These are phyloP conservation scores for Amiota mariae DNA, from an alignment of 2,888 invertebrate species.

Conservation along the genomic window DNA sequence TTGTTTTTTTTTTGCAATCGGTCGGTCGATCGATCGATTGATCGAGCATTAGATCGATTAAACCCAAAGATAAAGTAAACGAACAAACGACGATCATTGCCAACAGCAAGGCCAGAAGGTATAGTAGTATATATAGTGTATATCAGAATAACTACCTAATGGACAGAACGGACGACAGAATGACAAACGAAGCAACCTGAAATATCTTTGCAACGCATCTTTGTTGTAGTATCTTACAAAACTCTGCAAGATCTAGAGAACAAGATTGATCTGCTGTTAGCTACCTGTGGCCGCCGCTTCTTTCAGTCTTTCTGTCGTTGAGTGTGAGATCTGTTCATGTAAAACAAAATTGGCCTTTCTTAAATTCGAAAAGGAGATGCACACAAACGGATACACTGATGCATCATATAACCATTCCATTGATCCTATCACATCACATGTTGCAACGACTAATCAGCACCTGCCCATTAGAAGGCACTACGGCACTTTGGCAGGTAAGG, in stretches of 20 bases:
- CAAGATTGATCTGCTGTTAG: constrained; percentile 6
- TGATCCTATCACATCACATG: neutral
- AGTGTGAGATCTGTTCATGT: neutral
- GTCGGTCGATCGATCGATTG: neutral
- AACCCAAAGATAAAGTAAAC: neutral
- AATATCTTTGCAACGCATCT: constrained; percentile 11
- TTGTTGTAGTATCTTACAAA: constrained; percentile 14
- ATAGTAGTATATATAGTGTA: neutral
- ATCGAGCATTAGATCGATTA: constrained; percentile 57
- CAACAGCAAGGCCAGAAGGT: neutral
- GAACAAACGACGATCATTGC: neutral
- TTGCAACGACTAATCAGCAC: constrained; percentile 19
- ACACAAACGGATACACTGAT: neutral
- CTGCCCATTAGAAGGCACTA: constrained; percentile 18
- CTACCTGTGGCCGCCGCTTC: constrained; percentile 4
- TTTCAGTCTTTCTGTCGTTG: neutral
- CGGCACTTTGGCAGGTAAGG: neutral
- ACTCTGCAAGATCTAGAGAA: neutral
- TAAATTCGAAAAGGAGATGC: neutral
- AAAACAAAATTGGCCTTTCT: constrained; percentile 19
- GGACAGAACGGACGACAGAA: neutral
- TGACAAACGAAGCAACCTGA: neutral
- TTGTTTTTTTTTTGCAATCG: constrained; percentile 28
- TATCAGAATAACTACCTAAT: neutral
- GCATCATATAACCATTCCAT: neutral